Evolutionary conservation across 2,888 invertebrate species (phyloP), one percentile per base, ranked within the genome.

Genomic region (Pardosa pseudoannulata): DNA sequence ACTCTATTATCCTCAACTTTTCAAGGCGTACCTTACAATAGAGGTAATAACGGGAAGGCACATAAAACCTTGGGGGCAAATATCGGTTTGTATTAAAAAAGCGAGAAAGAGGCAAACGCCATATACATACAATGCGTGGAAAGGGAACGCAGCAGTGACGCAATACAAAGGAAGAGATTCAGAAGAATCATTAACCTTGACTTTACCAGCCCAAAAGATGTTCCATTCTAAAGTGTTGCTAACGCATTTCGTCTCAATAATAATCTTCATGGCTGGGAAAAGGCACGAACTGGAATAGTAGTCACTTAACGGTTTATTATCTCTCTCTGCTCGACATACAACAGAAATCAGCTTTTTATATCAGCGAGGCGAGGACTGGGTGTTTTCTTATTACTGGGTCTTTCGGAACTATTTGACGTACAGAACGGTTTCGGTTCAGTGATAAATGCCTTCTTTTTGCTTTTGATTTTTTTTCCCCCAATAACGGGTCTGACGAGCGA

Each of bases 111-210:
- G 41, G 16, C 9, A 2, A 2, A 13, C 16, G 13, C 41, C 9
- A 9, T 16, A 46, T 46, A 46, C 41, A 16, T 16, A 13, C 16
- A 36, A 2, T 23, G 23, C 56, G 32, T 67, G n/a, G 27, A 67
- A n/a, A 67, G 67, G 23, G 23, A 32, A 67, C 32, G 32, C 32
- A 27, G 36, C 5, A 67, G 9, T 67, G 67, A 65, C 31, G 65
- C 67, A 67, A 67, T 67, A 67, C 67, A 67, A 67, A 19, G 67
- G 67, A 3, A 13, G 16, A 16, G 16, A 16, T 32, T 19, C 67
- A n/a, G 19, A n/a, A n/a, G n/a, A 67, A 67, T 67, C 67, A 67
- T 67, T 67, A 67, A 67, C 67, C 67, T 67, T 67, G 67, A 36
- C 67, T n/a, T n/a, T 36, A 36, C 67, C n/a, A 3, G 9, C 56